These are phyloP conservation scores for Ctenomys sociabilis DNA, from an alignment of 2,113 vertebrate species.

Conservation along the genomic window DNA sequence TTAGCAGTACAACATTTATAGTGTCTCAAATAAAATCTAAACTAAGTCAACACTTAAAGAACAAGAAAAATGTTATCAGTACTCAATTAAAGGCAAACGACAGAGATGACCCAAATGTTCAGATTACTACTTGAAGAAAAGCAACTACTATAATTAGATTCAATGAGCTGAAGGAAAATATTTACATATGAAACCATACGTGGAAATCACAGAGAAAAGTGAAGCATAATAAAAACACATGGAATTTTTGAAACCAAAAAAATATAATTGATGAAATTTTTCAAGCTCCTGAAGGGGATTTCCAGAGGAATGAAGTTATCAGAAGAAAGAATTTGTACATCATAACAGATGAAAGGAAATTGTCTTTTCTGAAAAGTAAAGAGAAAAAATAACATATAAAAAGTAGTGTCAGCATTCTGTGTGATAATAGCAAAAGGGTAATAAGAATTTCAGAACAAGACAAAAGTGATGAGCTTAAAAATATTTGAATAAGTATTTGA, in stretches of 20 bases:
- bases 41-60: conserved; percentile 11
- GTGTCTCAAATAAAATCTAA: not conserved
- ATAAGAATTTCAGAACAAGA: not conserved
- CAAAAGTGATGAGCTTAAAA: not conserved
- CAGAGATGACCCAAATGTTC: not conserved
- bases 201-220: not conserved
- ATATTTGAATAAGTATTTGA: not conserved
- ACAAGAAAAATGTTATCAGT: not conserved
- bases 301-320: not conserved
- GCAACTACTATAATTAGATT: not conserved
- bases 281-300: not conserved
- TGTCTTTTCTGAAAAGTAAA: not conserved
- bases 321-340: not conserved
- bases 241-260: not conserved
- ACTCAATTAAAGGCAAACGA: not conserved
- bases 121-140: not conserved
- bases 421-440: not conserved
- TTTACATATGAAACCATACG: not conserved
- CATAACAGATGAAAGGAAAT: conserved; percentile 8
- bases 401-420: not conserved
- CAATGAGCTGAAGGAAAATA: not conserved
- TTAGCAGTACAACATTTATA: not conserved
- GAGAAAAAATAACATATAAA: not conserved
- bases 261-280: not conserved
- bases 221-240: not conserved